Percentiles rank a stretch among this genome's conserved stretches.
These are phyloP conservation scores for Linepithema humile DNA, from an alignment of 1,140 invertebrate genomes.

Conservation along the genomic window DNA sequence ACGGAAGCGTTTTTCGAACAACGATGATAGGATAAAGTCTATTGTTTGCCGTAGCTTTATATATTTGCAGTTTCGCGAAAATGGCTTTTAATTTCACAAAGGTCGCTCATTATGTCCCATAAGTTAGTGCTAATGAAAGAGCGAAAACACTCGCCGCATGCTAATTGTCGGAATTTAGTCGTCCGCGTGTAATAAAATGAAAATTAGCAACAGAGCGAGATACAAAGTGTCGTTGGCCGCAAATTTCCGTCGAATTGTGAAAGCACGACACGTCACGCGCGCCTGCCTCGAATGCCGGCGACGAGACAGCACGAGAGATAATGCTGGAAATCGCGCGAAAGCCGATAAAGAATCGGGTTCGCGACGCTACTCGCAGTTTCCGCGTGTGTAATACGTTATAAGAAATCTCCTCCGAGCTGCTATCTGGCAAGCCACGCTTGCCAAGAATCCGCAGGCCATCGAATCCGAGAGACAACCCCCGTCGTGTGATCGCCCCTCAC, in stretches of 20 bases:
- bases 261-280: not conserved
- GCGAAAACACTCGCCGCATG: not conserved
- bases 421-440: conserved; percentile 9
- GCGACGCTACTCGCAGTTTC: not conserved
- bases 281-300: not conserved
- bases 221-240: not conserved
- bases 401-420: conserved; percentile 11
- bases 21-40: not conserved
- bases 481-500: not conserved
- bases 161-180: not conserved
- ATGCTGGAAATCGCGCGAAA: conserved; percentile 22
- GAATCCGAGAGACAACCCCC: conserved; percentile 18
- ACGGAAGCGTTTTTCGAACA: not conserved
- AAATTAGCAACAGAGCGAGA: not conserved
- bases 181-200: not conserved
- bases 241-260: not conserved
- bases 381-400: not conserved
- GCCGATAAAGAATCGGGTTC: conserved; percentile 8
- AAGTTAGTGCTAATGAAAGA: not conserved
- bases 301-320: not conserved
- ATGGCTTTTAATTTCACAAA: not conserved
- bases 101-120: not conserved
- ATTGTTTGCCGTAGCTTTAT: not conserved
- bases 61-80: not conserved
- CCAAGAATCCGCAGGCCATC: conserved; percentile 43